Evolutionary conservation across 2,113 vertebrate species (phyloP).

Genomic region (Nibea albiflora): DNA sequence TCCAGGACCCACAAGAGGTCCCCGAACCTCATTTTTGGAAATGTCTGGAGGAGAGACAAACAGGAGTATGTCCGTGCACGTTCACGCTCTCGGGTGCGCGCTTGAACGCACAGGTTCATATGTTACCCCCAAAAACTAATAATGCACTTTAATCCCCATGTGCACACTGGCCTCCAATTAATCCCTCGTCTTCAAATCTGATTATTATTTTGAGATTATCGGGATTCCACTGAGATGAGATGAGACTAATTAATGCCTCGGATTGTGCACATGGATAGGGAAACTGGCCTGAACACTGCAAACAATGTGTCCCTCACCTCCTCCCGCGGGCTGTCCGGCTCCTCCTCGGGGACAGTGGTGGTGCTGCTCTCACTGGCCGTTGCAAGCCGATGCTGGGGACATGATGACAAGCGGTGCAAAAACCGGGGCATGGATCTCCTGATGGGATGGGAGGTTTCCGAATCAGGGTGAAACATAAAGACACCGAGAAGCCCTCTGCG

Average conservation of each 20-base stretch:
- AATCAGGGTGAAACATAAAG: conserved; percentile 57
- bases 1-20: conserved; percentile 18
- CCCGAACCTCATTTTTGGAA: conserved; percentile 39
- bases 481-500: conserved; percentile 26
- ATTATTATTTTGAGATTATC: conserved; percentile 1
- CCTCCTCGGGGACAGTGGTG: conserved; percentile 76
- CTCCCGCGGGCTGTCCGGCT: conserved; percentile 76
- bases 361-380: conserved; percentile 80
- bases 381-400: conserved; percentile 83
- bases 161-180: not conserved
- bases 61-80: conserved; percentile 20
- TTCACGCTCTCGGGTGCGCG: conserved; percentile 48
- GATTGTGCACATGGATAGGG: not conserved
- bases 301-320: conserved; percentile 75
- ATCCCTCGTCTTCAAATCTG: conserved; percentile 1
- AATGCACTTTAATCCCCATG: not conserved
- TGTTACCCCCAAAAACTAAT: too few species aligned
- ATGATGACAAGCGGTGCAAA: conserved; percentile 70
- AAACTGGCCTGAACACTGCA: not conserved
- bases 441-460: conserved; percentile 52
- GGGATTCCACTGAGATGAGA: not conserved
- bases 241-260: conserved; percentile 3
- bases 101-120: conserved; percentile 22
- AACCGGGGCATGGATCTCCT: conserved; percentile 73
- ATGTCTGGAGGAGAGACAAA: conserved; percentile 33